These are phyloP conservation scores for Osedax fenrisi DNA, from an alignment of 2,888 invertebrate genomes.

Conservation along the genomic window DNA sequence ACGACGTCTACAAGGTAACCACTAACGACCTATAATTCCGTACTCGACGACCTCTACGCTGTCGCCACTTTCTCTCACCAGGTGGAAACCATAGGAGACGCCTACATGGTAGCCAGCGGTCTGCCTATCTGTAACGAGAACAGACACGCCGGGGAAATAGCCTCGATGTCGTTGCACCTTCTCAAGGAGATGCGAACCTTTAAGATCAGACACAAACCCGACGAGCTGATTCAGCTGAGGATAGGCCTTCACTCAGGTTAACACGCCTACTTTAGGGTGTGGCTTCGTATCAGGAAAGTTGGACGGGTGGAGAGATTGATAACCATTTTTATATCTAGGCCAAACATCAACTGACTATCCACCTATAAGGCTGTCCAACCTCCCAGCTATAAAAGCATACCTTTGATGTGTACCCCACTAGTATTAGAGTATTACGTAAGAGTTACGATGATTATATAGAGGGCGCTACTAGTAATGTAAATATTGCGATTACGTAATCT, in stretches of 20 bases:
- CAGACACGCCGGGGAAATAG: slow-evolving; percentile 48
- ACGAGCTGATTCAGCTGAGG: slow-evolving; percentile 44
- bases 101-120: slow-evolving; percentile 38
- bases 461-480: too few species aligned
- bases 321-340: too few species aligned
- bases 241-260: slow-evolving; percentile 50
- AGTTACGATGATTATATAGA: too few species aligned
- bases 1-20: slow-evolving; percentile 47
- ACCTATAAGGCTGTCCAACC: too few species aligned
- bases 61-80: background rate
- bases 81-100: slow-evolving; percentile 29
- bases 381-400: too few species aligned
- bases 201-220: slow-evolving; percentile 42
- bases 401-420: too few species aligned
- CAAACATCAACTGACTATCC: too few species aligned
- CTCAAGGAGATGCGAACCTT: slow-evolving; percentile 43
- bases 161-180: slow-evolving; percentile 48
- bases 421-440: too few species aligned
- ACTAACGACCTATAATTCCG: background rate
- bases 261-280: background rate
- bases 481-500: too few species aligned
- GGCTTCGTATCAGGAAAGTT: too few species aligned
- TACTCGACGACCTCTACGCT: too few species aligned
- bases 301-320: too few species aligned
- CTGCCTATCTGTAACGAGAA: slow-evolving; percentile 45